phyloP scores from a whole-genome alignment of 2,113 vertebrate species.

The Xenopus borealis region DNA sequence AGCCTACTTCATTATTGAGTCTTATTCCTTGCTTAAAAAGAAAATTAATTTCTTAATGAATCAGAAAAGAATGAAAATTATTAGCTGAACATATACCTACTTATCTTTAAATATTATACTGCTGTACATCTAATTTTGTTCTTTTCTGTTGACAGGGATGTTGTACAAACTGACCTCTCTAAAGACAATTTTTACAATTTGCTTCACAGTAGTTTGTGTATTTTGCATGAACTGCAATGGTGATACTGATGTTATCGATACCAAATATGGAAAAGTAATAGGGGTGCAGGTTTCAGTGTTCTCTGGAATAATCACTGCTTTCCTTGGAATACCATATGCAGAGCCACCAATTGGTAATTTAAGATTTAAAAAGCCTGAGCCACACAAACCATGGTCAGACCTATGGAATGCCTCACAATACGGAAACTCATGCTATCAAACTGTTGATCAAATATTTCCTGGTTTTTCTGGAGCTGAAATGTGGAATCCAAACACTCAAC shows the following conservation, averaged over 20 bases:
- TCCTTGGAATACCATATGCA: conserved; percentile 85
- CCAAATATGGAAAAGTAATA: conserved; percentile 71
- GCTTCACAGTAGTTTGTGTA: conserved; percentile 52
- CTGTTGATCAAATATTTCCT: conserved; percentile 61
- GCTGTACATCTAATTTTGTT: not conserved
- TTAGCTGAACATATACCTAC: too few species aligned
- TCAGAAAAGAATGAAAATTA: too few species aligned
- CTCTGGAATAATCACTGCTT: conserved; percentile 70
- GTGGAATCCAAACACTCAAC: conserved; percentile 87
- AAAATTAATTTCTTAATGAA: too few species aligned
- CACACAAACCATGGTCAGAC: conserved; percentile 64
- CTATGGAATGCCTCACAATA: conserved; percentile 69
- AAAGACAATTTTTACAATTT: conserved; percentile 27
- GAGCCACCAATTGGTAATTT: conserved; percentile 75
- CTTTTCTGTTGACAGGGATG: conserved; percentile 60
- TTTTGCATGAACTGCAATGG: conserved; percentile 52
- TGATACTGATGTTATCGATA: conserved; percentile 69
- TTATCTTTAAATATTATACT: too few species aligned
- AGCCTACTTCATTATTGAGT: too few species aligned
- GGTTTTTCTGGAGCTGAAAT: conserved; percentile 84
- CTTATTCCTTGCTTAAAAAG: too few species aligned
- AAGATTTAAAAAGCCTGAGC: conserved; percentile 75
- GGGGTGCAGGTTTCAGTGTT: conserved; percentile 69
- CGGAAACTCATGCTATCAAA: conserved; percentile 78
- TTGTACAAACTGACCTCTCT: conserved; percentile 14